These are phyloP conservation scores for Pavo muticus DNA, from an alignment of 2,113 vertebrate species.

Conservation along the genomic window DNA sequence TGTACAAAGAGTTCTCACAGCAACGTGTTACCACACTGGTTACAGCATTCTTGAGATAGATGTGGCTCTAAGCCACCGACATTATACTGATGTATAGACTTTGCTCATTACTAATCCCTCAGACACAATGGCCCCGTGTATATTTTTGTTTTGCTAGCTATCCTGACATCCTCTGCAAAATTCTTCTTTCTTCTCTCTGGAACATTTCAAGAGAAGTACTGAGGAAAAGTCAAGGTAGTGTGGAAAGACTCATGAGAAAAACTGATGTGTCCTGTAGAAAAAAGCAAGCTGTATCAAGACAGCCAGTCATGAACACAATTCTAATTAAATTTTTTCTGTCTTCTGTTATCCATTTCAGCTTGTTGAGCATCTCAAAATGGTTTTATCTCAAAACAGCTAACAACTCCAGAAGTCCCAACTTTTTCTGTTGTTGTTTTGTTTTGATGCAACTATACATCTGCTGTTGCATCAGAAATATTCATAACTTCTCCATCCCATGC, in stretches of 20 bases:
- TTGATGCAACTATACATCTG: constrained; percentile 20
- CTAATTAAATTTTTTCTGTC: constrained; percentile 10
- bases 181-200: background rate
- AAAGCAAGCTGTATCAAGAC: background rate
- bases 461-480: constrained; percentile 33
- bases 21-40: background rate
- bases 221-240: background rate
- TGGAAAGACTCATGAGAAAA: background rate
- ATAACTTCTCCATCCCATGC: background rate
- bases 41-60: constrained; percentile 50
- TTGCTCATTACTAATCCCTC: background rate
- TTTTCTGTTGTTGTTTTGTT: background rate
- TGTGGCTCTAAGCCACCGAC: constrained; percentile 22
- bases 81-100: background rate
- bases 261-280: background rate
- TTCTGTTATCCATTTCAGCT: background rate
- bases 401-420: background rate
- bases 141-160: constrained; percentile 13
- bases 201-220: background rate
- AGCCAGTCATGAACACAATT: background rate
- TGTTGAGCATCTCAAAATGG: background rate
- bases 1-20: constrained; percentile 66
- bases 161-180: background rate
- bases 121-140: background rate
- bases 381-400: constrained; percentile 11